Percentiles rank a stretch among this genome's conserved stretches.
phyloP scores from a whole-genome alignment of 2,113 vertebrate species.

The Notarius quadriscutis region DNA sequence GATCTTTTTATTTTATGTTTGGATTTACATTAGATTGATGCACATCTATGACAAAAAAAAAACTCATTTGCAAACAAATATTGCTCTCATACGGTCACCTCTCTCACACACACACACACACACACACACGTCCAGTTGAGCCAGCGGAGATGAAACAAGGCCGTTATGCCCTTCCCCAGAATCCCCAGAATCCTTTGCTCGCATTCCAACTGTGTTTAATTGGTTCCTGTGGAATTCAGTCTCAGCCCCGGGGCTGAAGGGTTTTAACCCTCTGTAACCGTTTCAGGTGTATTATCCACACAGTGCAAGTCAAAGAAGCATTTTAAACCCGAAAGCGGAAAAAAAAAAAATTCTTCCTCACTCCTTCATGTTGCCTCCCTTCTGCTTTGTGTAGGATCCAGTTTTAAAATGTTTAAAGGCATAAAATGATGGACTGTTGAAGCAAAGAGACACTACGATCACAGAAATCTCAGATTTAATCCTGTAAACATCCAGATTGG shows the following conservation, averaged over 20 bases:
- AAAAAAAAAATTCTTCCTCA: neutral
- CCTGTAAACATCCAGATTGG: too few species aligned
- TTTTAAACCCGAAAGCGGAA: neutral
- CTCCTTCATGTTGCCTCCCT: neutral
- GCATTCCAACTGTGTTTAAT: constrained; percentile 64
- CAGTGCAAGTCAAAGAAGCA: constrained; percentile 22
- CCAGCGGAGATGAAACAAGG: constrained; percentile 63
- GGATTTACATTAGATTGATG: neutral
- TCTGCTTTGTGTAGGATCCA: neutral
- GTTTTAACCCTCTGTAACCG: constrained; percentile 62
- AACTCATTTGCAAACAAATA: neutral
- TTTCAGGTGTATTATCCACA: constrained; percentile 47
- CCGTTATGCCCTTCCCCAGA: constrained; percentile 55
- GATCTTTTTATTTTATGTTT: neutral
- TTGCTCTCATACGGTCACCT: constrained; percentile 16
- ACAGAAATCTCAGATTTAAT: neutral
- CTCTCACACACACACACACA: constrained; percentile 8
- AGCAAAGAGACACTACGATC: neutral
- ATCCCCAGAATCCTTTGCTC: constrained; percentile 57
- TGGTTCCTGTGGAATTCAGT: constrained; percentile 72
- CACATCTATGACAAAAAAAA: neutral
- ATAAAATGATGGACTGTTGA: neutral
- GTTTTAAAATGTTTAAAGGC: neutral
- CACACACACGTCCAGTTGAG: constrained; percentile 55
- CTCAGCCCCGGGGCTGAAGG: constrained; percentile 56